Base-by-base conservation (phyloP, 2,113 vertebrate species). In the Aix galericulata region DNA sequence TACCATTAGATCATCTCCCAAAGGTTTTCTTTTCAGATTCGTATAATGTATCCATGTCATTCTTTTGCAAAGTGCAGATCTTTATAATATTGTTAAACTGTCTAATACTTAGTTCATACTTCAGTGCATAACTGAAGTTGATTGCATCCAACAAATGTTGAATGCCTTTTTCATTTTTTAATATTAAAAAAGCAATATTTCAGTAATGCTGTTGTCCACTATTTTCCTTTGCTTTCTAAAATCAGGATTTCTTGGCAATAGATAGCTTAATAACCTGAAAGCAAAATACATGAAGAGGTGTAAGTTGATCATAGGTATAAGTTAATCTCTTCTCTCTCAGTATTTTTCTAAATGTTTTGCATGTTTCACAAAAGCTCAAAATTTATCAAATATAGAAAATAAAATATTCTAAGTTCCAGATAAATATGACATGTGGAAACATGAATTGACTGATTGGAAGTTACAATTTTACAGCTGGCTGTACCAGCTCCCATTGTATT, bases 1-100 rank as follows among this genome's bases (percentile, higher is more conserved):
- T 95, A 86, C 88, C 89, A 97, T 96, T 97, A 97, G 94, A 96
- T 97, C 77, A 95, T 97, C 50, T 97, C 95, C 96, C 97, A 95
- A 73, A 97, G 95, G 95, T 95, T 97, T 97, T 91, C 66, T 94
- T 94, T 95, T 96, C 83, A 95, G 85, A 88, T 89, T 96, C 11
- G 27, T 85, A 62, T 79, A 95, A 89, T 59, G 56, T 55, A 95
- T 89, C 82, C 93, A 78, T 79, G 79, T 82, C 89, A 84, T 81
- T 87, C 77, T 85, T 95, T 95, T 86, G 32, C 42, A 67, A 97
- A 95, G 48, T 42, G 89, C 20, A 87, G 34, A 69, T 66, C 86
- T 97, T 93, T 91, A 72, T 82, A 53, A 82, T 88, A 77, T 38
- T 90, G 63, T 71, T 95, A 91, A 93, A 78, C 27, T 67, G 9